phyloP scores from a whole-genome alignment of 2,888 invertebrate genomes.

The Trachelus troglodyta region DNA sequence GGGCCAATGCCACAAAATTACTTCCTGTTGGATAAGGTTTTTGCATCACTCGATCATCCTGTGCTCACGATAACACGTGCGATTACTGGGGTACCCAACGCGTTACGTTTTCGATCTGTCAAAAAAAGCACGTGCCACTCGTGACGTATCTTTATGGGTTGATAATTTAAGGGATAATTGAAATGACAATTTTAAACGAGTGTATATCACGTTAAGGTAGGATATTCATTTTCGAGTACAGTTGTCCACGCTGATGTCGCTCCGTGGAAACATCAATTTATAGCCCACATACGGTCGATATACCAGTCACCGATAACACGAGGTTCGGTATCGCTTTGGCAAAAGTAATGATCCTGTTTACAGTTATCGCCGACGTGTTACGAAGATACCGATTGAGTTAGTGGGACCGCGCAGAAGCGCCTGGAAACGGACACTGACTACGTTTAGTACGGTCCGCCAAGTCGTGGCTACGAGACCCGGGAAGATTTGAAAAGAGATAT shows the following conservation, averaged over 20 bases:
- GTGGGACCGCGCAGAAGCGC: conserved; percentile 40
- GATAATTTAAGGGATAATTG: background rate
- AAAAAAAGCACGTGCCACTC: too few relatives aligned
- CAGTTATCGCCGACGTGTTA: conserved; percentile 48
- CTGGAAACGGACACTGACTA: conserved; percentile 20
- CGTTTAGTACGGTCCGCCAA: conserved; percentile 22
- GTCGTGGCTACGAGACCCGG: background rate
- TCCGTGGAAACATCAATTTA: conserved; percentile 34
- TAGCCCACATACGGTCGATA: conserved; percentile 35
- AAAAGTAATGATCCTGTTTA: conserved; percentile 54
- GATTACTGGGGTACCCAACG: too few relatives aligned
- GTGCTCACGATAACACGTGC: too few relatives aligned
- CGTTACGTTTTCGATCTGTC: too few relatives aligned
- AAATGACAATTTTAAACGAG: background rate
- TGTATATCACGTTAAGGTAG: background rate
- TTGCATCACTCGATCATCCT: too few relatives aligned
- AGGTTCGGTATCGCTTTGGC: conserved; percentile 43
- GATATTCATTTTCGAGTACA: background rate
- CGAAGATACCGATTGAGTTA: conserved; percentile 51
- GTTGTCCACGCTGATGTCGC: background rate
- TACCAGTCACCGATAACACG: conserved; percentile 41
- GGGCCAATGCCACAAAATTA: background rate
- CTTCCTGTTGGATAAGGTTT: background rate
- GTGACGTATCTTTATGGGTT: too few relatives aligned
- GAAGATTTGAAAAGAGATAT: conserved; percentile 9